These are phyloP conservation scores for Rhynchopsitta pachyrhyncha DNA, from an alignment of 2,113 vertebrate genomes.

Conservation along the genomic window DNA sequence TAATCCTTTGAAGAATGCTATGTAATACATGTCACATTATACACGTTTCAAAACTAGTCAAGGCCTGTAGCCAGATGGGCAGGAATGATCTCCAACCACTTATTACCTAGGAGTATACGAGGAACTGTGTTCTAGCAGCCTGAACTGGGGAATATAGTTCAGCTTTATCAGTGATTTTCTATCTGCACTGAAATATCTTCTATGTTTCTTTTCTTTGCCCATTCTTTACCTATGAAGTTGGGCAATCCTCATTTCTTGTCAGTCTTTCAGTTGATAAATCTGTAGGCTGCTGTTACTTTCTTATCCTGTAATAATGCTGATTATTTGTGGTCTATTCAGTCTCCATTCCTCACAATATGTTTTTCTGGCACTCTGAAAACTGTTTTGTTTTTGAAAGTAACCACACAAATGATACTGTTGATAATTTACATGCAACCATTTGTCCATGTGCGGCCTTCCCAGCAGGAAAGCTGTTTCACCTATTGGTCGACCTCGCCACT, in stretches of 20 bases:
- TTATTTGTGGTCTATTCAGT: neutral
- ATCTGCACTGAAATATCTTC: neutral
- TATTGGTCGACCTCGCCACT: neutral
- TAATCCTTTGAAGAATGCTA: neutral
- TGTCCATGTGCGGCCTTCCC: neutral
- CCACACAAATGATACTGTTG: neutral
- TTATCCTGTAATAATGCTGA: neutral
- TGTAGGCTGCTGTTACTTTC: neutral
- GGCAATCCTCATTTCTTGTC: neutral
- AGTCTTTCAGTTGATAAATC: neutral
- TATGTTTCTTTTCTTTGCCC: neutral
- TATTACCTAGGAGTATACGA: neutral
- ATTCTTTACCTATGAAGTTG: neutral
- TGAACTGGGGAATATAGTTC: neutral
- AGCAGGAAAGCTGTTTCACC: neutral
- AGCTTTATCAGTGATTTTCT: neutral
- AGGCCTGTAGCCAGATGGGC: neutral
- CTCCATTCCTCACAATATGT: fast-evolving
- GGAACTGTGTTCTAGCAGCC: neutral
- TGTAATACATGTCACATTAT: neutral
- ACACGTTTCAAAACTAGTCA: neutral
- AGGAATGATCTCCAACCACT: neutral
- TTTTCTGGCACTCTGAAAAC: neutral
- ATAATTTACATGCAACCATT: neutral
- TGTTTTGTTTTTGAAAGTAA: neutral